Conservation (phyloP, 1,140 invertebrate genomes). For the Laodelphax striatellus region DNA sequence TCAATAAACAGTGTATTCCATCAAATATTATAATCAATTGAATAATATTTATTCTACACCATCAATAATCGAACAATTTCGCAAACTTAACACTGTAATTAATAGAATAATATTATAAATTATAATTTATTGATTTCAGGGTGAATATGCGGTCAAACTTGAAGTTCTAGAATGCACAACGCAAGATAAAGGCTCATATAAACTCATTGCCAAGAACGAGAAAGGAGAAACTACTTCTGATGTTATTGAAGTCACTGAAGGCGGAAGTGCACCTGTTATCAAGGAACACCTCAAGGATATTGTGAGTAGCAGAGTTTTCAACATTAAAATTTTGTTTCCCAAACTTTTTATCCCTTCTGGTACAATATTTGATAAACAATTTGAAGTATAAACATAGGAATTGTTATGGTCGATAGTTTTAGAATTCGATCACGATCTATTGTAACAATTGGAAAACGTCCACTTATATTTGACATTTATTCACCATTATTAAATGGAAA, state of each 20-base stretch:
- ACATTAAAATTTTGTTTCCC: conserved; percentile 1
- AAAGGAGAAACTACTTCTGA: conserved; percentile 88
- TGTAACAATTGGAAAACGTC: too few relatives aligned
- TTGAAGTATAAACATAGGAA: neutral
- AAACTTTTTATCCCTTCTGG: too few relatives aligned
- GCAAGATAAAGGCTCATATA: conserved; percentile 77
- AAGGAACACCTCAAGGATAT: conserved; percentile 57
- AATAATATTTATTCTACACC: too few relatives aligned
- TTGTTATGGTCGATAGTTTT: neutral
- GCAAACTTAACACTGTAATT: too few relatives aligned
- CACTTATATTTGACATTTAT: too few relatives aligned
- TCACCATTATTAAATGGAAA: too few relatives aligned
- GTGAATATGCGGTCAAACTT: conserved; percentile 75
- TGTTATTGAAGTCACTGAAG: conserved; percentile 71
- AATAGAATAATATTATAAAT: too few relatives aligned
- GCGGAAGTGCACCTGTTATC: conserved; percentile 53
- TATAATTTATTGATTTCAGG: conserved; percentile 36
- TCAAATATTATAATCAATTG: too few relatives aligned
- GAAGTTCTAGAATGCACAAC: conserved; percentile 70
- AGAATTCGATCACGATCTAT: neutral
- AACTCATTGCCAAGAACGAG: conserved; percentile 82
- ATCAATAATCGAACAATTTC: too few relatives aligned
- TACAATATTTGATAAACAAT: neutral
- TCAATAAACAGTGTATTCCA: too few relatives aligned
- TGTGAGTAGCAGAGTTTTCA: conserved; percentile 38